Conservation (phyloP, 1,140 invertebrate species). For the Telenomus remus region DNA sequence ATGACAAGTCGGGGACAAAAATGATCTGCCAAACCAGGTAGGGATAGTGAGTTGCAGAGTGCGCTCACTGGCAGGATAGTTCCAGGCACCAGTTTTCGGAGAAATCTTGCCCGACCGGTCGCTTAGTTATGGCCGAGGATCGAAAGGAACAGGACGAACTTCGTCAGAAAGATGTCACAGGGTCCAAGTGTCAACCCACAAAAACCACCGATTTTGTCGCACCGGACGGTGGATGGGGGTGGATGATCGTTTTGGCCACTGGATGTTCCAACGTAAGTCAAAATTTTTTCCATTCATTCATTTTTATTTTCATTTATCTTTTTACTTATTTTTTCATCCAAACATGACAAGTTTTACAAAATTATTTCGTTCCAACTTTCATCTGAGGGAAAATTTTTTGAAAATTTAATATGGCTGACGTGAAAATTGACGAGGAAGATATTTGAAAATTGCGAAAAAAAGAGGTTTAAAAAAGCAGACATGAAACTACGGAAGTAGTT, state of each 20-base stretch:
- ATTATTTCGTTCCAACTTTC: not conserved
- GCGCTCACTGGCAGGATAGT: not conserved
- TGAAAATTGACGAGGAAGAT: no score
- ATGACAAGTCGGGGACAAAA: constrained; percentile 15
- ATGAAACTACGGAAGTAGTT: no score
- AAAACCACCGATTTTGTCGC: constrained; percentile 69
- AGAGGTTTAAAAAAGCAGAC: no score
- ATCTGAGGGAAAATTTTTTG: not conserved
- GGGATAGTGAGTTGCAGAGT: constrained; percentile 38
- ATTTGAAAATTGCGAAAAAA: no score
- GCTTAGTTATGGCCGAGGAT: constrained; percentile 48
- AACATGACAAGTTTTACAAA: no score
- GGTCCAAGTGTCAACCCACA: constrained; percentile 10
- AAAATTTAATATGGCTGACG: not conserved
- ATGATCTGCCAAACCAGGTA: constrained; percentile 21
- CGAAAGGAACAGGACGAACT: constrained; percentile 50
- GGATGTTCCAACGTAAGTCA: constrained; percentile 77
- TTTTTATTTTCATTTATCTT: no score
- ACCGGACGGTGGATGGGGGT: constrained; percentile 83
- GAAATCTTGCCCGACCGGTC: constrained; percentile 42
- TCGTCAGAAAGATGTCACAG: not conserved
- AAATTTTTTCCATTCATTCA: constrained; percentile 4
- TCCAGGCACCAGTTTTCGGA: constrained; percentile 37
- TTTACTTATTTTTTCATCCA: no score
- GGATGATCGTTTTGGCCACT: constrained; percentile 80